Evolutionary conservation across 2,888 invertebrate species (phyloP), one percentile per base, ranked within the genome.

Genomic region (Leptinotarsa haldemani): DNA sequence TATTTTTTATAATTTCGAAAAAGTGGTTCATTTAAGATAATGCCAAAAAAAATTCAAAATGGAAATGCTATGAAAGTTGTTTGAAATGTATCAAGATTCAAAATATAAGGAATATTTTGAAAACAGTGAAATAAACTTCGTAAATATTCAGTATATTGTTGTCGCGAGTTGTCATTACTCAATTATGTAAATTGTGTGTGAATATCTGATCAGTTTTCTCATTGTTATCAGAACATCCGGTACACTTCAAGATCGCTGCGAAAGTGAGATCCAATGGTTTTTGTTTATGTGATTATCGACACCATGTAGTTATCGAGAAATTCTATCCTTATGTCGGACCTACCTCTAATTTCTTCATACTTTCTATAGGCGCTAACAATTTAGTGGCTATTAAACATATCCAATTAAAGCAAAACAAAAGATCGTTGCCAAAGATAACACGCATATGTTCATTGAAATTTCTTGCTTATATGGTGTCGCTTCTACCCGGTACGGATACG

Each of bases 391-490:
- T 61, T 61, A n/a, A 40, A 61, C 61, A 61, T 61, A n/a, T n/a
- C 53, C 67, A 53, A 67, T 67, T 53, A 30, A 56, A 48, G 67
- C 22, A 5, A 25, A 4, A 40, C 30, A 53, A 67, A 67, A 67
- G 67, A 67, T 67, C 67, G n/a, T 1, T 40, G 53, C 15, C 25
- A 15, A 67, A 25, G 53, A 67, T 67, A 53, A 56, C n/a, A 30
- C 61, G 25, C 25, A 61, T 61, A 30, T 30, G 61, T 30, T 30
- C 61, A 40, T 61, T 40, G 40, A n/a, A 25, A 40, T 61, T 61
- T 61, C 25, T 61, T 9, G 25, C 40, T 40, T 61, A 61, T 61
- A 40, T 30, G 61, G n/a, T 30, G 61, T 40, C 56, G 13, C 12
- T 61, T 61, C 25, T n/a, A 40, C n/a, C 40, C 61, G 4, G n/a